Evolutionary conservation across 2,888 invertebrate genomes (phyloP), one percentile per base, ranked within the genome.

Genomic region (Pachliopta kotzebuea): DNA sequence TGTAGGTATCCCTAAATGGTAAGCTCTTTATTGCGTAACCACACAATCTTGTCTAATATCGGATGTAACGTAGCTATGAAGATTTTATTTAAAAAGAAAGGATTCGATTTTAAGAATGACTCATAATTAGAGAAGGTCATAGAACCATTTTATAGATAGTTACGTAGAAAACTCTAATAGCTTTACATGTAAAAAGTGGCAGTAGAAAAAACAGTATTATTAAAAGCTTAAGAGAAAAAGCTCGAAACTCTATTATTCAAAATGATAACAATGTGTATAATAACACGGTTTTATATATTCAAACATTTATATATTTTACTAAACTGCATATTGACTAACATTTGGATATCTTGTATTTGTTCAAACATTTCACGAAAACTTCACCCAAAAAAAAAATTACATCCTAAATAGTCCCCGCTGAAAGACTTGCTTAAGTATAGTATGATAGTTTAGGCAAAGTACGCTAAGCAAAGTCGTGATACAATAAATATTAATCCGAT

Each of bases 221-320:
- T 65, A 83, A 83, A 88, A 88, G 88, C 89, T 81, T 84, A 88
- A 79, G 80, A 81, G 85, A 83, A 85, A 81, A 90, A 90, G 90
- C 90, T 90, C 90, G 84, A 86, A 83, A 78, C 78, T 81, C 80
- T 82, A 81, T 80, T 77, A 78, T 71, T 75, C 73, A 72, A 73
- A 69, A 68, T 73, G 73, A 77, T 77, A 75, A 79, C 77, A 80
- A 74, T 72, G 72, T 70, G 62, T 69, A 70, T 71, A 69, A 60
- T 56, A 70, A 69, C 70, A 65, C 59, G 63, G 59, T 66, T 60
- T 62, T 58, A 65, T 50, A 64, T 62, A 65, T 54, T 65, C 24
- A 61, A 65, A 65, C 65, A 65, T 65, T 65, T 58, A 61, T 65
- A 65, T 65, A 65, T 65, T 65, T 65, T 61, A 65, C 65, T 65